Percentiles rank a stretch among this genome's conserved stretches.
These are phyloP conservation scores for Ischnura elegans DNA, from an alignment of 2,888 invertebrate genomes.

Conservation along the genomic window DNA sequence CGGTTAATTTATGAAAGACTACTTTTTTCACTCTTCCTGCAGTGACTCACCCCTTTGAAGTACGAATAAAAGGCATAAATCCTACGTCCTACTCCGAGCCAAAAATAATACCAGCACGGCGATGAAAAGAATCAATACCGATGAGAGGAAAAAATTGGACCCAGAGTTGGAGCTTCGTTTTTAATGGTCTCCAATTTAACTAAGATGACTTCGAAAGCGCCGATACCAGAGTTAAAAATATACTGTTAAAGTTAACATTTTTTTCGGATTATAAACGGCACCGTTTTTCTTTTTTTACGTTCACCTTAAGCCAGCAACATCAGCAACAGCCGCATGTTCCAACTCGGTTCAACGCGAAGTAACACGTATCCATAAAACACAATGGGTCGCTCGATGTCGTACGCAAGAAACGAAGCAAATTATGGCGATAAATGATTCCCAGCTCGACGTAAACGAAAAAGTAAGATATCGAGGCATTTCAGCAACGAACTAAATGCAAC, in stretches of 20 bases:
- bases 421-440: background rate
- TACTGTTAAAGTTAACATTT: background rate
- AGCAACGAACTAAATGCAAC: background rate
- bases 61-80: background rate
- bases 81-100: background rate
- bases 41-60: conserved; percentile 14
- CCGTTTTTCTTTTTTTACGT: background rate
- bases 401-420: background rate
- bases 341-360: background rate
- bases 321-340: background rate
- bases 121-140: background rate
- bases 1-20: conserved; percentile 27
- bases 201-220: background rate
- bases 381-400: background rate
- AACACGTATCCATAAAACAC: background rate
- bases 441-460: background rate
- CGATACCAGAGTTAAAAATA: background rate
- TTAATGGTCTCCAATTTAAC: background rate
- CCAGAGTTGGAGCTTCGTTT: background rate
- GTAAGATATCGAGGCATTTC: background rate
- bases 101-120: background rate
- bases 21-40: background rate
- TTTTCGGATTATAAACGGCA: background rate
- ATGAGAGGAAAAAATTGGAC: background rate
- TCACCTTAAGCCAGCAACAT: background rate